Evolutionary conservation across 2,113 vertebrate species (phyloP).

Genomic region (Physeter macrocephalus): DNA sequence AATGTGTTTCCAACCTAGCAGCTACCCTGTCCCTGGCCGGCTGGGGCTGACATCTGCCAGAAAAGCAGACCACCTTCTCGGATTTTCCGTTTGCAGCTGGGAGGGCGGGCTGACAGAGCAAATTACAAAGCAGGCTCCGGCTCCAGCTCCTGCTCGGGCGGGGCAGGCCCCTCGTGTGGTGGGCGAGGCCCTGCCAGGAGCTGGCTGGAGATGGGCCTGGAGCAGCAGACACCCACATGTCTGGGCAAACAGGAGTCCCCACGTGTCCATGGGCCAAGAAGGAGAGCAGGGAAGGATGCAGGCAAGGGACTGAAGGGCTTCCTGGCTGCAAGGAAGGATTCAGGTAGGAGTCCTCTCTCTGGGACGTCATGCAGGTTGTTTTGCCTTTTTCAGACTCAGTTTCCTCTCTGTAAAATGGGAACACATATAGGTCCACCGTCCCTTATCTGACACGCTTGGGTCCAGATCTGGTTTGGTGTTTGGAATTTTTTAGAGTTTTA

Average conservation of each 20-base stretch:
- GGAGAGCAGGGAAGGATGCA: background rate
- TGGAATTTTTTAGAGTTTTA: background rate
- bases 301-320: background rate
- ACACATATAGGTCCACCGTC: background rate
- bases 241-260: background rate
- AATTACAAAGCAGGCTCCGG: constrained; percentile 64
- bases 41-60: constrained; percentile 56
- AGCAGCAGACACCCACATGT: background rate
- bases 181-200: constrained; percentile 73
- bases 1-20: constrained; percentile 32
- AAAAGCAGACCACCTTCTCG: constrained; percentile 68
- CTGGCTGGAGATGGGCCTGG: background rate
- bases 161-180: constrained; percentile 65
- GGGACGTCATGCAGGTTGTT: background rate
- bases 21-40: background rate
- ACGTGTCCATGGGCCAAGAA: too few relatives aligned
- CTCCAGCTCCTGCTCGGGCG: constrained; percentile 64
- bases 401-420: constrained; percentile 1
- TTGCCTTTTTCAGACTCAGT: background rate
- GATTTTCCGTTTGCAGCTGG: constrained; percentile 76
- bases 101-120: constrained; percentile 70
- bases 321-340: background rate
- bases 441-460: background rate
- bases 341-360: background rate
- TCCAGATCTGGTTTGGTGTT: background rate